Evolutionary conservation across 2,113 vertebrate species (phyloP).

Genomic region (Pterophyllum scalare): DNA sequence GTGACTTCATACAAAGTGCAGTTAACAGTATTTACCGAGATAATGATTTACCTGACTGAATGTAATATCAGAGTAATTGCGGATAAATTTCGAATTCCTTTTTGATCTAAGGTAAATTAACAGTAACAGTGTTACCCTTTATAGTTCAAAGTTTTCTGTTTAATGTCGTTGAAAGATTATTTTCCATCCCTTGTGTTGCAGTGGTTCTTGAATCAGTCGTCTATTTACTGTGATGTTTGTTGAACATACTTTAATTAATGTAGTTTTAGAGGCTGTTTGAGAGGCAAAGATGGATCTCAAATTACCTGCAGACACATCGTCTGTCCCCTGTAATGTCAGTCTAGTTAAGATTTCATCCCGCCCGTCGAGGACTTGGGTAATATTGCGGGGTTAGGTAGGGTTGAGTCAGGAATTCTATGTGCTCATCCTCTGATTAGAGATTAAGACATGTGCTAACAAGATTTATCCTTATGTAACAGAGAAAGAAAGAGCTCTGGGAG

Average conservation of each 20-base stretch:
- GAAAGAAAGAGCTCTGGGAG: slow-evolving; percentile 40
- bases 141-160: not conserved
- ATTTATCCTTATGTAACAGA: slow-evolving; percentile 65
- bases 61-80: not conserved
- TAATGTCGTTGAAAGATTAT: not conserved
- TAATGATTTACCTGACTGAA: not conserved
- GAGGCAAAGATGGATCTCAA: too few species aligned
- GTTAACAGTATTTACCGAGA: not conserved
- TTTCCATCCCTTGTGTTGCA: not conserved
- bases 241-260: not conserved
- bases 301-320: not conserved
- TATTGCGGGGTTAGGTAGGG: slow-evolving; percentile 19
- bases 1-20: not conserved
- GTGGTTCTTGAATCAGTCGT: not conserved
- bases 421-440: slow-evolving; percentile 59
- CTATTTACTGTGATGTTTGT: not conserved
- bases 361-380: not conserved
- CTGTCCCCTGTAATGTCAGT: not conserved
- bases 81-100: not conserved
- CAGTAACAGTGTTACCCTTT: not conserved
- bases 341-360: not conserved
- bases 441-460: slow-evolving; percentile 59
- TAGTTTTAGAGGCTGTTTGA: not conserved
- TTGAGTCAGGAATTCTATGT: slow-evolving; percentile 52
- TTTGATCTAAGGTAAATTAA: not conserved